Conservation (phyloP, 1,140 invertebrate species). For the Plutomurus gul region DNA sequence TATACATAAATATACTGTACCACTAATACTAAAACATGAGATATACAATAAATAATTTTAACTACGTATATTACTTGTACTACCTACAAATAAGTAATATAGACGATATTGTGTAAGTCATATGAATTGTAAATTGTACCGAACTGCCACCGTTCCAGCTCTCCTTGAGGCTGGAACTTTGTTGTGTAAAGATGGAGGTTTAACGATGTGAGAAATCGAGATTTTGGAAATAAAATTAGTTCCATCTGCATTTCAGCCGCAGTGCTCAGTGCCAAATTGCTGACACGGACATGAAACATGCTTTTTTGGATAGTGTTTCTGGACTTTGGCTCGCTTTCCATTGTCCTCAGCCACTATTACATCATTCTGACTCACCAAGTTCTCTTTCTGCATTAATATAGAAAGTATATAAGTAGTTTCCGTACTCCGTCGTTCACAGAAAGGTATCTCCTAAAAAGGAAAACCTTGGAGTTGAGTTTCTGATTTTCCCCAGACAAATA, state of each 20-base stretch:
- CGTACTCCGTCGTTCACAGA: no score
- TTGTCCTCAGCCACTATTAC: neutral
- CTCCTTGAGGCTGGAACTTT: neutral
- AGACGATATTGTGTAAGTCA: neutral
- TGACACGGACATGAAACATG: conserved; percentile 15
- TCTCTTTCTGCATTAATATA: neutral
- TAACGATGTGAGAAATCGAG: conserved; percentile 28
- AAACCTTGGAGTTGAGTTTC: neutral
- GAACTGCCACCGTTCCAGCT: neutral
- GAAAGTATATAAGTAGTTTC: no score
- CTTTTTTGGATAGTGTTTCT: neutral
- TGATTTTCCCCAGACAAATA: neutral
- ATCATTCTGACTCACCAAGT: neutral
- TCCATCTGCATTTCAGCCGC: conserved; percentile 25
- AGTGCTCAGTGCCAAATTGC: conserved; percentile 21
- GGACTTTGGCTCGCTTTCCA: neutral
- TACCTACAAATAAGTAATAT: neutral
- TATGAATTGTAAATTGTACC: conserved; percentile 4
- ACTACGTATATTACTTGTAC: neutral
- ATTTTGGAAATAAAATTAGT: conserved; percentile 29
- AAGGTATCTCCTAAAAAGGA: neutral
- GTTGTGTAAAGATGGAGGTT: neutral
- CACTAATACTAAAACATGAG: neutral
- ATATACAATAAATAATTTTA: neutral
- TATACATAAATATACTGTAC: neutral